Evolutionary conservation across 2,113 vertebrate genomes (phyloP).

Genomic region (Epinephelus lanceolatus): DNA sequence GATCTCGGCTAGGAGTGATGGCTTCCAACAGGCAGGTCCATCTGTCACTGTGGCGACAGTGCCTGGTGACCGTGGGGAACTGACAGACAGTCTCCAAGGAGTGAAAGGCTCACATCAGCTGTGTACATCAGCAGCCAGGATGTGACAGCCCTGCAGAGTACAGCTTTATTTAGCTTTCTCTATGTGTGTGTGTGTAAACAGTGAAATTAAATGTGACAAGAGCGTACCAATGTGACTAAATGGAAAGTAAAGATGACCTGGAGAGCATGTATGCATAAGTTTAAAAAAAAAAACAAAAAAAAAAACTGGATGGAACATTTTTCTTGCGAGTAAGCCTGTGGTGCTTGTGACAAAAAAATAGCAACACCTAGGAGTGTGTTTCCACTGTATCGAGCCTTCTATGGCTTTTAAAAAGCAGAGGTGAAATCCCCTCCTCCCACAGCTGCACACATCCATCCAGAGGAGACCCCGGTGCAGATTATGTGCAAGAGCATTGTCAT

Average conservation of each 20-base stretch:
- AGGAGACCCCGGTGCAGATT: constrained; percentile 65
- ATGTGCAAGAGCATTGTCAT: constrained; percentile 81
- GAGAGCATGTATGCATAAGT: neutral
- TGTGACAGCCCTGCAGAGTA: constrained; percentile 39
- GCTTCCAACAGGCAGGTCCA: constrained; percentile 85
- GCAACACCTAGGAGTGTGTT: neutral
- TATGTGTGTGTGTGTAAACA: constrained; percentile 10
- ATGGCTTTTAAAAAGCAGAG: constrained; percentile 3
- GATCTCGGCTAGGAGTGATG: constrained; percentile 73
- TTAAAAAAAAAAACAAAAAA: too few relatives aligned
- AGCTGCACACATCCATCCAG: constrained; percentile 49
- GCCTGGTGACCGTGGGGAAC: constrained; percentile 67
- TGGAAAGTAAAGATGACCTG: neutral
- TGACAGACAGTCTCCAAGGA: constrained; percentile 76
- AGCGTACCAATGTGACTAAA: neutral
- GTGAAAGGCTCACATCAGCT: constrained; percentile 43
- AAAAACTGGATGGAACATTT: neutral
- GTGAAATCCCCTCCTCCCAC: constrained; percentile 51
- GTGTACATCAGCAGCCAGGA: constrained; percentile 42
- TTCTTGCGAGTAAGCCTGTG: neutral
- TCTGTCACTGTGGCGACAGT: constrained; percentile 83
- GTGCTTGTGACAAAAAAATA: neutral
- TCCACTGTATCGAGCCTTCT: neutral
- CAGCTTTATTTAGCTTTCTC: constrained; percentile 38
- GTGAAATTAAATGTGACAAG: constrained; percentile 28